These are phyloP conservation scores for Bujurquina vittata DNA, from an alignment of 2,113 vertebrate genomes.

Conservation along the genomic window DNA sequence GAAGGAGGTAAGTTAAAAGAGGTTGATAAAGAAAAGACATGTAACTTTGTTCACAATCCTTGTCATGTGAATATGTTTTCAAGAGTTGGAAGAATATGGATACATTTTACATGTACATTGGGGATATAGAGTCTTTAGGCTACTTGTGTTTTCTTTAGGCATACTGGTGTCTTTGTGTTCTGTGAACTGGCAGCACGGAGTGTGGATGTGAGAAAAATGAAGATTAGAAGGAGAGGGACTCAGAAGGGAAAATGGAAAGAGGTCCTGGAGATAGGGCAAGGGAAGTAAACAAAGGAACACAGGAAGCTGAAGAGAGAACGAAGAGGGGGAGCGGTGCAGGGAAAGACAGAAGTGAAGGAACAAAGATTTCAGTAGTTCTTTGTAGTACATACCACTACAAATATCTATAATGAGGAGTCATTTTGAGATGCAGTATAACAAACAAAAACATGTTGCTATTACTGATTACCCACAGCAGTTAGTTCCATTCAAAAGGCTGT, in stretches of 20 bases:
- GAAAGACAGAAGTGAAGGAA: background rate
- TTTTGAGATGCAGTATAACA: constrained; percentile 32
- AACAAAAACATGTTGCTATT: constrained; percentile 32
- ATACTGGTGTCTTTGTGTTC: constrained; percentile 34
- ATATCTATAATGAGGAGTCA: constrained; percentile 40
- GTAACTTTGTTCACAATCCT: background rate
- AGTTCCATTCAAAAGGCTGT: constrained; percentile 24
- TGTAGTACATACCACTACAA: background rate
- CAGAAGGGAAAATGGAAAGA: constrained; percentile 20
- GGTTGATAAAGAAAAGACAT: background rate
- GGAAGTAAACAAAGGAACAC: constrained; percentile 27
- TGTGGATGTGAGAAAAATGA: constrained; percentile 43
- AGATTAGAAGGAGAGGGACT: constrained; percentile 34
- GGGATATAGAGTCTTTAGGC: constrained; percentile 12
- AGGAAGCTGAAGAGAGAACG: constrained; percentile 21
- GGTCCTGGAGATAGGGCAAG: constrained; percentile 19
- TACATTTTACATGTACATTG: background rate
- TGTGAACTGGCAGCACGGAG: constrained; percentile 22
- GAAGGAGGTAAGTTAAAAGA: background rate
- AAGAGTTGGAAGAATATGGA: background rate
- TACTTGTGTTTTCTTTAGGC: constrained; percentile 18
- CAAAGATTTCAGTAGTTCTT: background rate
- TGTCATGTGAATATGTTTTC: background rate
- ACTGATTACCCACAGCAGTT: constrained; percentile 44
- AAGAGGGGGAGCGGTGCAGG: background rate